Percentiles rank a stretch among this genome's conserved stretches.
Evolutionary conservation across 2,888 invertebrate genomes (phyloP).

Genomic region (Caradrina clavipalpis): DNA sequence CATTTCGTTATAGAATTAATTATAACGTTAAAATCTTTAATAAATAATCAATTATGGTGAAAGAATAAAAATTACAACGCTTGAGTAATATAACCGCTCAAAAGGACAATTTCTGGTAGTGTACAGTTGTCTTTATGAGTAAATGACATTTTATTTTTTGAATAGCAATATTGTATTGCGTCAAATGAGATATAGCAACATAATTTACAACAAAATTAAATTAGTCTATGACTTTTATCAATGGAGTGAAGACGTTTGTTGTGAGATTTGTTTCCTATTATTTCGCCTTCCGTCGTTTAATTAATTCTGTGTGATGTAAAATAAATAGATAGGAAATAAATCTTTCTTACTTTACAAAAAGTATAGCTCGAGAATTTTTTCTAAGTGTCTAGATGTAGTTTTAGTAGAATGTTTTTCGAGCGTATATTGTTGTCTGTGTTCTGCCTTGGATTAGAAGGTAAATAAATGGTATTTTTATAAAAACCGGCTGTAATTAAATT

Average conservation of each 20-base stretch:
- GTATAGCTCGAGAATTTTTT: slow-evolving; percentile 78
- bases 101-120: neutral
- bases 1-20: neutral
- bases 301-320: slow-evolving; percentile 84
- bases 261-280: slow-evolving; percentile 87
- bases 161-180: slow-evolving; percentile 49
- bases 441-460: slow-evolving; percentile 88
- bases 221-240: slow-evolving; percentile 87
- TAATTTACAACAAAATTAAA: slow-evolving; percentile 51
- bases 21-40: neutral
- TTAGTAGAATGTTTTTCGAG: slow-evolving; percentile 86
- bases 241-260: slow-evolving; percentile 86
- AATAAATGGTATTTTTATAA: slow-evolving; percentile 64
- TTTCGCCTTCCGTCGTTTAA: slow-evolving; percentile 86
- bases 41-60: too few species aligned
- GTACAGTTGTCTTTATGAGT: slow-evolving; percentile 14
- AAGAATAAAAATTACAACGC: too few species aligned
- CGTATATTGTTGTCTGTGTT: slow-evolving; percentile 85
- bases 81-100: neutral
- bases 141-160: slow-evolving; percentile 41
- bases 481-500: slow-evolving; percentile 22
- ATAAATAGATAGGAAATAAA: slow-evolving; percentile 83
- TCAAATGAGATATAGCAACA: slow-evolving; percentile 45
- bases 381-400: slow-evolving; percentile 85
- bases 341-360: slow-evolving; percentile 79